Evolutionary conservation across 2,797 vertebrate genomes (phyloP).

Genomic region (Coregonus suidteri): DNA sequence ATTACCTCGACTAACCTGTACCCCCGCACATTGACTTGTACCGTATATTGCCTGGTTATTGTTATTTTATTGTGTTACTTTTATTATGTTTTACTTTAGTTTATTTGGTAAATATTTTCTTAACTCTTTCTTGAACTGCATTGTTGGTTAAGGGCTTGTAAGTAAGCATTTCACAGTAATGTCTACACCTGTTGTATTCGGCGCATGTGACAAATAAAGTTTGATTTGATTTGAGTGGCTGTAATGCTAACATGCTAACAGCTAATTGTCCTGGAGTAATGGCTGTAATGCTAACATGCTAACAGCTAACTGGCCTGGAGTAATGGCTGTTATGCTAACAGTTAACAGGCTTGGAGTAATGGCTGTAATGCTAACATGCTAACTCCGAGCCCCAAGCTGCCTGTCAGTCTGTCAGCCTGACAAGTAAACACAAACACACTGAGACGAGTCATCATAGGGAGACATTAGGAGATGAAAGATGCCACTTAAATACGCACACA

Average conservation of each 20-base stretch:
- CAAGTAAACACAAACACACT: slow-evolving; percentile 23
- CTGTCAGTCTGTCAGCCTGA: slow-evolving; percentile 23
- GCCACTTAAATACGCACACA: slow-evolving; percentile 11
- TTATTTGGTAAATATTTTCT: no score
- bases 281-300: background rate
- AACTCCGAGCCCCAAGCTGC: slow-evolving; percentile 36
- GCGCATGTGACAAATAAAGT: no score
- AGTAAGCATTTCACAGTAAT: no score
- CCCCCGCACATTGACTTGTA: no score
- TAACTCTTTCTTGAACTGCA: no score
- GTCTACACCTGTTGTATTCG: no score
- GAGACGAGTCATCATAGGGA: slow-evolving; percentile 45
- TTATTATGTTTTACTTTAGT: no score
- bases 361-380: slow-evolving; percentile 1
- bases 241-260: background rate
- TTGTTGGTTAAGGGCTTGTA: no score
- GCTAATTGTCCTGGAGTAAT: background rate
- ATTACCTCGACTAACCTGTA: no score
- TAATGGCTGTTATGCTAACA: background rate
- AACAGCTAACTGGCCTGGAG: background rate
- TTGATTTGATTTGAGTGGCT: background rate
- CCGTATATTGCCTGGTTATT: no score
- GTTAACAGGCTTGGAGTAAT: background rate
- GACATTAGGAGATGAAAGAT: slow-evolving; percentile 59
- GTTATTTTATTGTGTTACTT: no score